These are phyloP conservation scores for Caenorhabditis becei DNA, from an alignment of 2,888 invertebrate genomes.

Conservation along the genomic window DNA sequence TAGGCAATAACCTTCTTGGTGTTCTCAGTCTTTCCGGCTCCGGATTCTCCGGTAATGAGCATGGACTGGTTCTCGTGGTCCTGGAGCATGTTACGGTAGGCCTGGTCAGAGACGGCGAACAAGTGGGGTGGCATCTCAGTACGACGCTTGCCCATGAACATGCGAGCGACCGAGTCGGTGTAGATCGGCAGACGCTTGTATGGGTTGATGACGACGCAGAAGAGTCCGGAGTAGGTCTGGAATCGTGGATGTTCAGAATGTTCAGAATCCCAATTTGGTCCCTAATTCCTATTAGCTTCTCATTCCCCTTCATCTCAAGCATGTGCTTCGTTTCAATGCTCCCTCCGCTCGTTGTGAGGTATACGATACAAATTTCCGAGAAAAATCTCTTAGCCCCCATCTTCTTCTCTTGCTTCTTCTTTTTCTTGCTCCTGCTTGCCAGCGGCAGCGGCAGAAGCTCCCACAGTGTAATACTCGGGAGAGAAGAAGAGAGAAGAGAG, in stretches of 20 bases:
- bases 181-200: conserved; percentile 99
- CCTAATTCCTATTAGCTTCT: conserved; percentile 86
- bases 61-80: conserved; percentile 99
- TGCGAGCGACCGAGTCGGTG: conserved; percentile 94
- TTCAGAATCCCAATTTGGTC: too few relatives aligned
- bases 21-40: conserved; percentile 99
- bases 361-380: conserved; percentile 14
- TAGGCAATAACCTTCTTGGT: conserved; percentile 98
- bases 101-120: conserved; percentile 80
- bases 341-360: too few relatives aligned
- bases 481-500: conserved; percentile 6
- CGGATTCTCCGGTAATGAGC: conserved; percentile 99
- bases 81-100: conserved; percentile 83
- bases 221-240: conserved; percentile 99
- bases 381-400: conserved; percentile 4
- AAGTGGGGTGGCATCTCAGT: conserved; percentile 82
- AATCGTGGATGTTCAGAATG: conserved; percentile 67
- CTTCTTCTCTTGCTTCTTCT: conserved; percentile 11
- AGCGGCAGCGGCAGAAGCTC: not conserved
- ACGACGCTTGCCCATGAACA: conserved; percentile 90
- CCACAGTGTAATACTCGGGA: conserved; percentile 12
- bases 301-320: conserved; percentile 6
- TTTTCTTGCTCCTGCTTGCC: not conserved
- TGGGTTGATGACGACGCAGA: conserved; percentile 99
- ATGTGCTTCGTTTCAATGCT: conserved; percentile 13